A percentile compares a stretch with the other conserved stretches of the same genome.
These are phyloP conservation scores for Zalophus californianus DNA, from an alignment of 2,797 vertebrate species.

Conservation along the genomic window DNA sequence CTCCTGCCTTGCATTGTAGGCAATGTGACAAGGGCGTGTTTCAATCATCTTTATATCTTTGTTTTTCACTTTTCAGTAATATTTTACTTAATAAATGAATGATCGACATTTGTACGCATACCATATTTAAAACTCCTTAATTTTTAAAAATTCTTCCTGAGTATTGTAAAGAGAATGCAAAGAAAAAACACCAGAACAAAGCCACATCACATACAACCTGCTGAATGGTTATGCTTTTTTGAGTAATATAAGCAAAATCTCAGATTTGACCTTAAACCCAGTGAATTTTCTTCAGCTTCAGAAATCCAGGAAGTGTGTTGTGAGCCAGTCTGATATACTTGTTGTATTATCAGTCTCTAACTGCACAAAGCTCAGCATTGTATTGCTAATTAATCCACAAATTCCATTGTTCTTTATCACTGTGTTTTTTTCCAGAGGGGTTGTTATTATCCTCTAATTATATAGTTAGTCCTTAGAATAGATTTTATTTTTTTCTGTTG, in stretches of 20 bases:
- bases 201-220: background rate
- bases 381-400: conserved; percentile 42
- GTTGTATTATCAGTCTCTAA: background rate
- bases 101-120: background rate
- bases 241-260: background rate
- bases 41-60: background rate
- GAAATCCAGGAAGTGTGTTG: background rate
- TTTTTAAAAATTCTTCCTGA: background rate
- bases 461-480: background rate
- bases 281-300: background rate
- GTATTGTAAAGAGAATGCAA: background rate
- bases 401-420: conserved; percentile 13
- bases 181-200: background rate
- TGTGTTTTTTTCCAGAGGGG: background rate
- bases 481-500: conserved; percentile 1
- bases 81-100: conserved; percentile 38
- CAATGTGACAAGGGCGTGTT: background rate
- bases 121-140: background rate
- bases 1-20: background rate
- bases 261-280: background rate
- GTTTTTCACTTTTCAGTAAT: background rate
- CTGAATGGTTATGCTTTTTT: background rate
- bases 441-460: conserved; percentile 41
- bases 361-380: background rate
- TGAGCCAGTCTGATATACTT: background rate